Evolutionary conservation across 2,888 invertebrate species (phyloP).

Genomic region (Sicus ferrugineus): DNA sequence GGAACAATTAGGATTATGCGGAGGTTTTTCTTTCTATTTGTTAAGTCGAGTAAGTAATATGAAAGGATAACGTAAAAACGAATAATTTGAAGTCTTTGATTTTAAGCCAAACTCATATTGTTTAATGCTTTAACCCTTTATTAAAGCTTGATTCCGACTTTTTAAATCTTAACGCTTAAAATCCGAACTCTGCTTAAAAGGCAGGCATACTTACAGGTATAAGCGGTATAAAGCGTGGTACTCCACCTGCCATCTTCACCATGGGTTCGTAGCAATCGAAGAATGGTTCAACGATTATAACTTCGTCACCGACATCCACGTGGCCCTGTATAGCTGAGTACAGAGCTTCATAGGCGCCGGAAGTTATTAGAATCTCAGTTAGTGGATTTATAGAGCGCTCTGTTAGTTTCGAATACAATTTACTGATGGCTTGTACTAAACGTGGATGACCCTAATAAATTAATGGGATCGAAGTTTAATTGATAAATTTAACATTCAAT

Average conservation of each 20-base stretch:
- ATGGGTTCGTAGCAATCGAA: constrained; percentile 98
- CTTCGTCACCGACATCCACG: constrained; percentile 87
- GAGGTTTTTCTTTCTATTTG: too few species aligned
- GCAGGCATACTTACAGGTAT: constrained; percentile 74
- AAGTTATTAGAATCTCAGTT: constrained; percentile 86
- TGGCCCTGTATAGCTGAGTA: constrained; percentile 86
- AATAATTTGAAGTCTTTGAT: neutral
- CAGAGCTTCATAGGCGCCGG: constrained; percentile 94
- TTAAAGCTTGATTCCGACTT: constrained; percentile 16
- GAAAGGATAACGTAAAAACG: neutral
- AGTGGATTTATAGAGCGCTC: constrained; percentile 81
- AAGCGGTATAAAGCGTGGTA: constrained; percentile 86
- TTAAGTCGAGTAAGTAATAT: too few species aligned
- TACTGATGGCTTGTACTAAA: constrained; percentile 82
- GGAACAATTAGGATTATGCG: too few species aligned
- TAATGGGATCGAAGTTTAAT: too few species aligned
- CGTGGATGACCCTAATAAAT: constrained; percentile 84
- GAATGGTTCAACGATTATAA: constrained; percentile 97
- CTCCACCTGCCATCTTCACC: constrained; percentile 87
- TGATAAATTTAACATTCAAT: too few species aligned
- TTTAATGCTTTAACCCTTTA: neutral
- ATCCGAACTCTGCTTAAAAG: too few species aligned
- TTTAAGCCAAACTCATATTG: neutral
- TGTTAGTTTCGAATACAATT: constrained; percentile 83
- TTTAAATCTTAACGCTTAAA: too few species aligned